Evolutionary conservation across 2,797 vertebrate genomes (phyloP).

Genomic region (Coluber constrictor): DNA sequence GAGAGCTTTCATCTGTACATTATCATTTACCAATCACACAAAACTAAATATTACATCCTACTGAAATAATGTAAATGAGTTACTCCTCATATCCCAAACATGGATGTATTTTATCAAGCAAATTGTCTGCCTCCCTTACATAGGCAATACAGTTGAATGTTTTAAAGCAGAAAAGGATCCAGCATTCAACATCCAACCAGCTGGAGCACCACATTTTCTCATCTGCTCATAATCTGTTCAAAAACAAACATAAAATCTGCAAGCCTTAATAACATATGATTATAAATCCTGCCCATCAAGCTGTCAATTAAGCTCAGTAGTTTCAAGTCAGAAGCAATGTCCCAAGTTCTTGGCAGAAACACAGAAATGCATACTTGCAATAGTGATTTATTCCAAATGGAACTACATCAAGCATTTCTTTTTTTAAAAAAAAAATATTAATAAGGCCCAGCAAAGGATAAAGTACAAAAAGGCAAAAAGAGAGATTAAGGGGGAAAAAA

Average conservation of each 20-base stretch:
- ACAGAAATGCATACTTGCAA: background rate
- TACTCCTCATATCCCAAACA: background rate
- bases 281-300: conserved; percentile 16
- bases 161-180: background rate
- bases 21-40: background rate
- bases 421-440: background rate
- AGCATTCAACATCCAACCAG: background rate
- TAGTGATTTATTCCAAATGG: background rate
- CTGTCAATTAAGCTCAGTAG: background rate
- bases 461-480: background rate
- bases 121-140: background rate
- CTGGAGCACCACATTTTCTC: background rate
- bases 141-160: background rate
- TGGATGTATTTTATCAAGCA: background rate
- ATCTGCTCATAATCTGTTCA: background rate
- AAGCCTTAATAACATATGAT: conserved; percentile 24
- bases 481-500: background rate
- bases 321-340: conserved; percentile 12
- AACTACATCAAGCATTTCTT: background rate
- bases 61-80: conserved; percentile 16
- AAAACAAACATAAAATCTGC: background rate
- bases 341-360: background rate
- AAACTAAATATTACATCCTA: background rate
- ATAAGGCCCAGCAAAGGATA: background rate
- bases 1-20: background rate